Conservation (phyloP, 1,140 invertebrate genomes). For the Whitmania pigra region DNA sequence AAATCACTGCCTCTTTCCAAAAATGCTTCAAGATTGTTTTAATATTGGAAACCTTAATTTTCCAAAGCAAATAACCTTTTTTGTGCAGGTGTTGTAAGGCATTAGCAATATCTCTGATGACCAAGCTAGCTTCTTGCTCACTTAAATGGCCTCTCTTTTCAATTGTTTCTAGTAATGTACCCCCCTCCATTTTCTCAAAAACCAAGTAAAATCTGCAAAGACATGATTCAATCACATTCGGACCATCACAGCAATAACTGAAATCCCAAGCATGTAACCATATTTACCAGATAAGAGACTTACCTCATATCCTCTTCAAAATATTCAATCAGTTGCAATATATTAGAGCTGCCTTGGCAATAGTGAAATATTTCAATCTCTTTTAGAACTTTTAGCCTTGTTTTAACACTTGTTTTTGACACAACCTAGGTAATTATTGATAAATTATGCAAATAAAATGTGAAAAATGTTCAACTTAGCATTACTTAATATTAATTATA, state of each 20-base stretch:
- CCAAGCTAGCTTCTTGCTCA: slow-evolving; percentile 82
- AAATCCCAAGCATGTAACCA: not conserved
- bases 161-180: slow-evolving; percentile 71
- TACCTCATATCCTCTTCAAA: slow-evolving; percentile 72
- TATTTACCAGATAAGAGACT: slow-evolving; percentile 1
- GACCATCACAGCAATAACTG: not conserved
- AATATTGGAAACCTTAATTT: not conserved
- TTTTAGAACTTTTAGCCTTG: slow-evolving; percentile 79
- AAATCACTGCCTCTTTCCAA: not conserved
- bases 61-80: slow-evolving; percentile 45
- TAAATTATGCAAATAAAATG: not conserved
- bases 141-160: slow-evolving; percentile 81
- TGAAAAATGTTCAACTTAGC: not conserved
- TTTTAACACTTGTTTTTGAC: slow-evolving; percentile 82
- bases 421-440: slow-evolving; percentile 53
- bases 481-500: not conserved
- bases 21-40: not conserved
- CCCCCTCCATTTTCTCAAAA: slow-evolving; percentile 92
- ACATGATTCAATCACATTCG: not conserved
- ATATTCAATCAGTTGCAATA: slow-evolving; percentile 90
- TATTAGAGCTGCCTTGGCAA: slow-evolving; percentile 87
- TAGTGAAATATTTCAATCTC: slow-evolving; percentile 97
- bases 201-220: slow-evolving; percentile 71
- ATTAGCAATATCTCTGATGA: slow-evolving; percentile 82
- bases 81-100: slow-evolving; percentile 84